phyloP scores from a whole-genome alignment of 2,113 vertebrate species.

The Etia nguti region DNA sequence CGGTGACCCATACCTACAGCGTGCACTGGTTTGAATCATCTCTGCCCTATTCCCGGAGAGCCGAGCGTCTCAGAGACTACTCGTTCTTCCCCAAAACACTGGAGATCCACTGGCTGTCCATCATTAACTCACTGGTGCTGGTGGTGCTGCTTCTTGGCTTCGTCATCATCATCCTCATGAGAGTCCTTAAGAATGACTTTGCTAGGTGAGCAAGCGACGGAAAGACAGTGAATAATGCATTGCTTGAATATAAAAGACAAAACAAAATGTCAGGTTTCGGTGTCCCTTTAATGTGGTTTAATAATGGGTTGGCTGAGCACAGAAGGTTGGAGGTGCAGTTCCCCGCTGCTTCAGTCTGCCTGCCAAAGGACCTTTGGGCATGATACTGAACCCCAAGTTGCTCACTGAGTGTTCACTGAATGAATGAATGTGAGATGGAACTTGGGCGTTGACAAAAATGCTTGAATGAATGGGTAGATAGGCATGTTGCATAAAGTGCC shows the following conservation, averaged over 20 bases:
- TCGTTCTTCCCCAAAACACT: slow-evolving; percentile 88
- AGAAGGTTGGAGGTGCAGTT: neutral
- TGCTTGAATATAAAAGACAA: neutral
- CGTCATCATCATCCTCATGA: slow-evolving; percentile 92
- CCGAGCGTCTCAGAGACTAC: slow-evolving; percentile 78
- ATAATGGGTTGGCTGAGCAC: neutral
- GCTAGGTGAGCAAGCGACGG: slow-evolving; percentile 69
- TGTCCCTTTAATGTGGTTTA: neutral
- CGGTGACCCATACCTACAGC: slow-evolving; percentile 83
- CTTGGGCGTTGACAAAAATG: too few species aligned
- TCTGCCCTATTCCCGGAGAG: slow-evolving; percentile 69
- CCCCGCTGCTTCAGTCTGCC: neutral
- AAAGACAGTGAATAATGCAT: neutral
- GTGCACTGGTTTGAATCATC: slow-evolving; percentile 84
- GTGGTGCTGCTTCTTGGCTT: slow-evolving; percentile 89
- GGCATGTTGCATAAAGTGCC: too few species aligned
- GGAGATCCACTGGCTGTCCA: slow-evolving; percentile 93
- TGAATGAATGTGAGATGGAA: too few species aligned
- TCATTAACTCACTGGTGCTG: slow-evolving; percentile 91
- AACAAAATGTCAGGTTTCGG: neutral
- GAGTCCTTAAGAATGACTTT: slow-evolving; percentile 88
- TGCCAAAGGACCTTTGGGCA: neutral
- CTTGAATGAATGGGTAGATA: too few species aligned
- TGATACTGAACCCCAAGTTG: neutral
- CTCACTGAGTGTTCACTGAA: too few species aligned